Conservation (phyloP, 2,797 vertebrate species). For the Crenuchus spilurus region DNA sequence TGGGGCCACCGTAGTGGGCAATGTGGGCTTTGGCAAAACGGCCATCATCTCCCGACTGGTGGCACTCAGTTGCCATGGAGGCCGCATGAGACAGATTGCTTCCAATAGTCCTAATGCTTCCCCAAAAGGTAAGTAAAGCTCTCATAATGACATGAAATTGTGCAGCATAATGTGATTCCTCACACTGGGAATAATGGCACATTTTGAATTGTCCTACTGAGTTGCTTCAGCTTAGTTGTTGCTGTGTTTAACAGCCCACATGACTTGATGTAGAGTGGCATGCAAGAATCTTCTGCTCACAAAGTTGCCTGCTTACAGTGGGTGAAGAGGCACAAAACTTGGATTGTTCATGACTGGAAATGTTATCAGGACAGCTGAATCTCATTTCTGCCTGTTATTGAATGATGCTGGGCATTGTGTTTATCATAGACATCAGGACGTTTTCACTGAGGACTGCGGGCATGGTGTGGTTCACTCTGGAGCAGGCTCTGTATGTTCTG, state of each 20-base stretch:
- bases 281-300: not conserved
- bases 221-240: not conserved
- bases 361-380: too few species aligned
- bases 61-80: conserved; percentile 95
- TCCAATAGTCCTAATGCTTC: conserved; percentile 88
- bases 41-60: conserved; percentile 93
- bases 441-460: too few species aligned
- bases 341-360: too few species aligned
- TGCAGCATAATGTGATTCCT: not conserved
- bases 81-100: conserved; percentile 97
- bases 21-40: conserved; percentile 95
- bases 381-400: too few species aligned
- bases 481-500: too few species aligned
- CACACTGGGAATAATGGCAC: not conserved
- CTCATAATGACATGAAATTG: not conserved
- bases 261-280: not conserved
- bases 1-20: conserved; percentile 88
- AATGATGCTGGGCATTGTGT: too few species aligned
- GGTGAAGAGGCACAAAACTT: too few species aligned
- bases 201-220: not conserved
- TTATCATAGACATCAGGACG: too few species aligned
- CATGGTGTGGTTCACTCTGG: too few species aligned
- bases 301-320: too few species aligned
- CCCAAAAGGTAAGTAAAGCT: conserved; percentile 82
- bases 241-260: not conserved